A percentile compares a stretch with the other conserved stretches of the same genome.
These are phyloP conservation scores for Magallana nippona DNA, from an alignment of 2,888 invertebrate genomes.

Conservation along the genomic window DNA sequence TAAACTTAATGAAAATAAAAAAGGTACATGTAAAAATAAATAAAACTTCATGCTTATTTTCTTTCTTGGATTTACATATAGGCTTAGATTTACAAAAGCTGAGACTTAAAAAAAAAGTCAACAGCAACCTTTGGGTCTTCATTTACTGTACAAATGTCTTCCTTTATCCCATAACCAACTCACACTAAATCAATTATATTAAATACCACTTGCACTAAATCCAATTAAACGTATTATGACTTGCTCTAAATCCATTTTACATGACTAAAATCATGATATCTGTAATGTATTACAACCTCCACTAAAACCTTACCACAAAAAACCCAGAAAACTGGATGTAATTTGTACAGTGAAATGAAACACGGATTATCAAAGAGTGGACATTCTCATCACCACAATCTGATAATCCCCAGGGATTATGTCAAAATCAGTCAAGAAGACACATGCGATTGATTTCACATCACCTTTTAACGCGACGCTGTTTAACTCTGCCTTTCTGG, in stretches of 20 bases:
- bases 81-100: background rate
- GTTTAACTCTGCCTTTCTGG: constrained; percentile 58
- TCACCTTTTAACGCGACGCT: constrained; percentile 61
- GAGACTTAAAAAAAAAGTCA: background rate
- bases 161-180: background rate
- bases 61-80: background rate
- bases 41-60: background rate
- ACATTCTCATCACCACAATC: constrained; percentile 19
- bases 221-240: background rate
- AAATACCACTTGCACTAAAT: background rate
- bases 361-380: constrained; percentile 21
- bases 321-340: background rate
- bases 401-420: constrained; percentile 20
- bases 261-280: too few species aligned
- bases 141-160: constrained; percentile 32
- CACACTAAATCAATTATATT: background rate
- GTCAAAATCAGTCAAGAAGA: constrained; percentile 32
- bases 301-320: too few species aligned
- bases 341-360: constrained; percentile 34
- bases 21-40: background rate
- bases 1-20: background rate
- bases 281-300: too few species aligned
- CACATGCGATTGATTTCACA: constrained; percentile 42
- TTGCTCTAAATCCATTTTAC: too few species aligned
- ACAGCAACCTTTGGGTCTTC: background rate